Base-by-base conservation (phyloP, 2,888 invertebrate species). In the Drosophila mayaguana region DNA sequence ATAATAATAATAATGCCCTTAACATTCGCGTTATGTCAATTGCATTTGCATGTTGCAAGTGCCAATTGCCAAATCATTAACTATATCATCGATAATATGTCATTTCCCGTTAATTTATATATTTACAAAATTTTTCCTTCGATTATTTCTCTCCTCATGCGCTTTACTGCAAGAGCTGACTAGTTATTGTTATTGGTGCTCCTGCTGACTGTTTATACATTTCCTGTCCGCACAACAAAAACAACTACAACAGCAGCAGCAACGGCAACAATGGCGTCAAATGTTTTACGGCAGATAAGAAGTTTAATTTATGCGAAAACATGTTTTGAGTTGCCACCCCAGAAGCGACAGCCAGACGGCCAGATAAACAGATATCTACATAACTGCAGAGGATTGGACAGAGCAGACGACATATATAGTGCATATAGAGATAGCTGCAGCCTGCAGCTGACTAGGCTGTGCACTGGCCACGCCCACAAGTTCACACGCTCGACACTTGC, bases 261-360 rank as follows among this genome's bases (percentile, higher is more conserved):
- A 60, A 50, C 66, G 56, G 53, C 79, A 67, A 68, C 75, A 78
- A 78, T 80, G 84, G 72, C 85, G 72, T 85, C 89, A 89, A 88
- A 88, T 90, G 90, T 80, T 89, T 80, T 80, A 84, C 78, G 81
- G 80, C 87, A 81, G 90, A 90, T 90, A 90, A 90, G 90, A 88
- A 87, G 80, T 83, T 90, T 87, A 90, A 90, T 90, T 90, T 90
- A 90, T 90, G 90, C 90, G 90, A 87, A 89, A 87, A 83, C 90
- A 89, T 90, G 89, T 87, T 88, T 86, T 88, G 78, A 75, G 80
- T 43, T 48, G 20, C 75, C 73, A 36, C 75, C 66, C 73, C 71
- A 59, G 64, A 59, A 72, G 62, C 63, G 75, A 70, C 68, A 67
- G 72, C 63, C 78, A 80, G 72, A 77, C 80, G 36, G 53, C 22